Base-by-base conservation (phyloP, 2,797 vertebrate species). In the Schizopygopsis pylzovi region DNA sequence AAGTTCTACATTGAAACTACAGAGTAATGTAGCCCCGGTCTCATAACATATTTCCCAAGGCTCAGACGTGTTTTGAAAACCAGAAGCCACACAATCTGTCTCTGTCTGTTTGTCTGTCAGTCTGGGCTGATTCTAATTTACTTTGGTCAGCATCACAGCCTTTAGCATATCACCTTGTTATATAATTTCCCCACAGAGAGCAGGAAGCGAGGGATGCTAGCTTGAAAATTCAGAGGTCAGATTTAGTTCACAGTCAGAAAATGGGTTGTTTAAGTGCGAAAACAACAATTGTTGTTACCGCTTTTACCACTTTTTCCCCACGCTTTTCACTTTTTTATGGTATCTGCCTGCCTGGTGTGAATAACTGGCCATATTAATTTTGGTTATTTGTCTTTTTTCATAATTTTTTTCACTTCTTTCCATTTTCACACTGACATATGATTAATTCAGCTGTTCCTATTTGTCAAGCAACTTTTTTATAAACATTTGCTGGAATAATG, bases 381-480 rank as follows among this genome's bases (percentile, higher is more conserved):
- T 77, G 47, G 7, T 72, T 28, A 33, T 68, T 28, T 71, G 67
- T 71, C 2, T 43, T 56, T 45, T 73, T 6, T 71, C 52, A 68
- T 72, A 63, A 88, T 83, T 83, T 85, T 37, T 77, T 81, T 86
- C 82, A 33, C 59, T 85, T 20, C 45, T 79, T 73, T 78, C 65
- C 18, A 84, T 90, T 89, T 85, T 88, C 22, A 28, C 12, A 43
- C 72, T 79, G 85, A 87, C 87, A 86, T 59, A 81, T 88, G 87
- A 82, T 71, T 79, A 87, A 81, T 47, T 49, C 87, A 87, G 79
- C 89, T 86, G 82, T 85, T 81, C 67, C 67, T 75, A 87, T 73
- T 87, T 90, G 87, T 88, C 85, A 85, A 82, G 85, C 78, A 82
- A 87, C 71, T 28, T 72, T 88, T 79, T 87, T 85, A 82, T 82